Evolutionary conservation across 2,888 invertebrate species (phyloP), one percentile per base, ranked within the genome.

Genomic region (Eutolmus rufibarbis): DNA sequence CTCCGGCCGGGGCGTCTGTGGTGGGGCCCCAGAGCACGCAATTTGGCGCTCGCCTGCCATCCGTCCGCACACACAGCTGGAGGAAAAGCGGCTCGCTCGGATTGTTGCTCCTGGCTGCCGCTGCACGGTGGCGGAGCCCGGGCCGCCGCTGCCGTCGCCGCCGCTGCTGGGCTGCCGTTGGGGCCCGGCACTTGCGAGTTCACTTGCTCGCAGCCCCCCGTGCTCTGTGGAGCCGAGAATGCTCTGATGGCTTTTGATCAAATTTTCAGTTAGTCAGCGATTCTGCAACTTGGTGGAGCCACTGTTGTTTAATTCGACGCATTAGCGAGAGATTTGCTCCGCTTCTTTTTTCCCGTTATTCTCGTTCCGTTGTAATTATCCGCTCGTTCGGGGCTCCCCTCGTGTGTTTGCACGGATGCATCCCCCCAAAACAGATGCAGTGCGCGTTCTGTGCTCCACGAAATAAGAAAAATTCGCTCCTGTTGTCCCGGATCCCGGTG

Each of bases 241-340:
- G 51, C 74, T 74, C 74, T 56, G 76, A 84, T 87, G 87, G 74
- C 77, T 76, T 78, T 87, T 76, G 77, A 84, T 76, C 76, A 87
- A 84, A 51, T 87, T 87, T 87, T 87, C 87, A 87, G 87, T 87
- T 87, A 87, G 87, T 87, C 87, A 87, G 77, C 84, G 84, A 82
- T 84, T 87, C 87, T 87, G 87, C 84, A 87, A 81, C 76, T 84
- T 77, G 87, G 84, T 87, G 87, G 82, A 87, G 74, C 74, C 87
- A 84, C 84, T 82, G 87, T 37, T 37, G 79, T 37, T 86, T 74
- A 86, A 77, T 46, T 31, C 85, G 74, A 86, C 85, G 85, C 85
- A 85, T 85, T 85, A 74, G 74, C 46, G 74, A 74, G 74, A 74
- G 85, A 85, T 85, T 85, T 85, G 85, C 23, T 85, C 43, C 34